Evolutionary conservation across 2,888 invertebrate genomes (phyloP).

Genomic region (Troilus luridus): DNA sequence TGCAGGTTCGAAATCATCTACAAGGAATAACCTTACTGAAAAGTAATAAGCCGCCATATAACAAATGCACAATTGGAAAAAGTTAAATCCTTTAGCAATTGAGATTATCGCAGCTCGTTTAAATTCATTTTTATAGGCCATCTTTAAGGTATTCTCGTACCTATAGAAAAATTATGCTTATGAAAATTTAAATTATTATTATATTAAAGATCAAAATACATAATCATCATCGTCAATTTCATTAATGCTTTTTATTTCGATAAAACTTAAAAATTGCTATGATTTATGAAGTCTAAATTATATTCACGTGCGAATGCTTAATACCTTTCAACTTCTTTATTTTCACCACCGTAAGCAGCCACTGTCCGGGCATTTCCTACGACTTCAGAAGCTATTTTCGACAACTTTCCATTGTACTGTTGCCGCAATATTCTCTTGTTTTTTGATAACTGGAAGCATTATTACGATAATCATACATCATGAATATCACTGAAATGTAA

Average conservation of each 20-base stretch:
- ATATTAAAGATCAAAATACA: no score
- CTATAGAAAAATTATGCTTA: not conserved
- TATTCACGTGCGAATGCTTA: no score
- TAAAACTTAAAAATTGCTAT: no score
- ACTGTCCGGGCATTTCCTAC: slow-evolving; percentile 83
- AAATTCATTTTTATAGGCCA: slow-evolving; percentile 65
- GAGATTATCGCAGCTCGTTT: slow-evolving; percentile 65
- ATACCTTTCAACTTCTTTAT: slow-evolving; percentile 75
- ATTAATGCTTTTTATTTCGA: no score
- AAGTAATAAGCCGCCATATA: slow-evolving; percentile 72
- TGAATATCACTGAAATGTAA: no score
- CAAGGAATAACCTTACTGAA: slow-evolving; percentile 69
- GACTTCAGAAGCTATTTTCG: slow-evolving; percentile 76
- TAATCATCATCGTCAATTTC: no score
- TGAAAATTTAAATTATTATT: no score
- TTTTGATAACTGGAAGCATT: not conserved
- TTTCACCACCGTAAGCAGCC: slow-evolving; percentile 83
- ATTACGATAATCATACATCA: no score
- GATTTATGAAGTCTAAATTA: no score
- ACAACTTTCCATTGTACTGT: not conserved
- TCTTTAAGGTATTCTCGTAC: slow-evolving; percentile 57
- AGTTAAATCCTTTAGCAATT: slow-evolving; percentile 67
- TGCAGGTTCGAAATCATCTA: slow-evolving; percentile 66
- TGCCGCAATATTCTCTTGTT: not conserved
- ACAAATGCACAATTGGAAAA: slow-evolving; percentile 69